phyloP scores from a whole-genome alignment of 2,888 invertebrate species.

The Hemaris fuciformis region DNA sequence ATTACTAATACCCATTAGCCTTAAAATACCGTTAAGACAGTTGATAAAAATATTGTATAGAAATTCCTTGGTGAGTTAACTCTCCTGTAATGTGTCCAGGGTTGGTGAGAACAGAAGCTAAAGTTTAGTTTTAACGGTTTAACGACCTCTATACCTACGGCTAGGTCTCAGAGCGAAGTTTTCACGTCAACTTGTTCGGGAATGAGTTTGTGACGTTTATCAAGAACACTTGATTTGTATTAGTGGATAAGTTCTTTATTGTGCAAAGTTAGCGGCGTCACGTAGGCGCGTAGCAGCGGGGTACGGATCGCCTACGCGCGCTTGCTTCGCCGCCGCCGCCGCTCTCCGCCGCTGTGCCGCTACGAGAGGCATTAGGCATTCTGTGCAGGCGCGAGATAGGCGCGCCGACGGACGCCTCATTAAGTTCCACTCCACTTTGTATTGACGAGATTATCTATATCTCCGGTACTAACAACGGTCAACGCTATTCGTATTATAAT shows the following conservation, averaged over 20 bases:
- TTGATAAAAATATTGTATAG: too few species aligned
- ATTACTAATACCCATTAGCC: too few species aligned
- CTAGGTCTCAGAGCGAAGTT: neutral
- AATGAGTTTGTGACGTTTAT: neutral
- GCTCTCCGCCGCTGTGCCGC: constrained; percentile 6
- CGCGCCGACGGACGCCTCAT: neutral
- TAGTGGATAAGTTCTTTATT: neutral
- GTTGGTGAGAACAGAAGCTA: too few species aligned
- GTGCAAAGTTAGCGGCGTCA: constrained; percentile 4
- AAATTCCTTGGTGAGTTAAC: too few species aligned
- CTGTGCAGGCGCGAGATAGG: neutral
- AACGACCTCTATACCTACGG: neutral
- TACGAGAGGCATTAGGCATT: neutral
- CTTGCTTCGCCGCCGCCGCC: constrained; percentile 5
- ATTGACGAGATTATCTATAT: neutral
- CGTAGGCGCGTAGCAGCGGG: constrained; percentile 11
- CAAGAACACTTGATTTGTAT: neutral
- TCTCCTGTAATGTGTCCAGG: too few species aligned
- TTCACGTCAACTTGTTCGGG: neutral
- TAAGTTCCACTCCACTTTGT: neutral
- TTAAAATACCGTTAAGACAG: too few species aligned
- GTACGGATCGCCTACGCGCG: neutral
- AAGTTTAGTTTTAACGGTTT: too few species aligned
- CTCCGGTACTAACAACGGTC: neutral
- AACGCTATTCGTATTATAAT: neutral